Conservation (phyloP, 2,888 invertebrate genomes). For the Habroteleia sp. region DNA sequence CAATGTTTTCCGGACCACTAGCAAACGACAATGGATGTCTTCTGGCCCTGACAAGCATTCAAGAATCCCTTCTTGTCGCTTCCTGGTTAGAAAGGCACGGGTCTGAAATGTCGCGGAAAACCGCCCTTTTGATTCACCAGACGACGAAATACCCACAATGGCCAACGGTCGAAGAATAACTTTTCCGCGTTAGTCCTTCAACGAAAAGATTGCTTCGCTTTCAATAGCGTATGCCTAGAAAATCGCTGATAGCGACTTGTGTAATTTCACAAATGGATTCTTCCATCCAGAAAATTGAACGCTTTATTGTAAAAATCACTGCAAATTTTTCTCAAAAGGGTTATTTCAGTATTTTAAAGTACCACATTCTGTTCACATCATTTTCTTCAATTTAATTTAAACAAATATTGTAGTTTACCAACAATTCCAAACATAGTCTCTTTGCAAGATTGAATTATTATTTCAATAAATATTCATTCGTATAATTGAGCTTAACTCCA, state of each 20-base stretch:
- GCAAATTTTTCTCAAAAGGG: constrained; percentile 18
- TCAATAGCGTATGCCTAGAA: constrained; percentile 55
- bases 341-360: constrained; percentile 20
- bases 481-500: no score
- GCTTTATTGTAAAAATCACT: constrained; percentile 71
- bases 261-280: constrained; percentile 78
- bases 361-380: not conserved
- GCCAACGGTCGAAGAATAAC: constrained; percentile 65
- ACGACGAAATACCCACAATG: constrained; percentile 69
- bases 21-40: constrained; percentile 76
- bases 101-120: constrained; percentile 67
- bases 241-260: constrained; percentile 79
- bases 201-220: constrained; percentile 61
- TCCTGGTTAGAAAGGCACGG: constrained; percentile 64
- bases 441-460: no score
- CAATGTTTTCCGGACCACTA: constrained; percentile 79
- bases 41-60: constrained; percentile 80
- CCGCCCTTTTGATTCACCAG: constrained; percentile 69
- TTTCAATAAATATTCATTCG: no score
- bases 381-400: no score
- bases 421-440: no score
- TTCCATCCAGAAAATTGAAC: constrained; percentile 73
- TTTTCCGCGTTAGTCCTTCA: constrained; percentile 75
- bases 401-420: no score
- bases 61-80: constrained; percentile 69